A percentile compares a stretch with the other conserved stretches of the same genome.
Evolutionary conservation across 2,113 vertebrate genomes (phyloP).

Genomic region (Chlorocebus sabaeus): DNA sequence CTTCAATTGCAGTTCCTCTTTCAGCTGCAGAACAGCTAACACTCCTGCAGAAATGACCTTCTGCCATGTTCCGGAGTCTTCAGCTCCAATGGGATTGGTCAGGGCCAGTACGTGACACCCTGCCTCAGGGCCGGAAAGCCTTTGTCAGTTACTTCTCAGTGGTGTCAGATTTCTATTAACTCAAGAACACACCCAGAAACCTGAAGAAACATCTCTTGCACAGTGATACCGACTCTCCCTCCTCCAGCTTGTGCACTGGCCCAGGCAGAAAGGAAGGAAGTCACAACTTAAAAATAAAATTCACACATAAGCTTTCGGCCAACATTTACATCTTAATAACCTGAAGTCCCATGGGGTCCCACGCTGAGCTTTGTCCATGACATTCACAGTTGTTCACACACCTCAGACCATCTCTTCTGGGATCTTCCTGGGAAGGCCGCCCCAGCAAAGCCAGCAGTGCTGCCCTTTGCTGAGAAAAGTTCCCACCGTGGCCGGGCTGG

Average conservation of each 20-base stretch:
- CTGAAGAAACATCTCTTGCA: background rate
- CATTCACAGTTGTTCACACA: background rate
- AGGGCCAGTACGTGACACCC: background rate
- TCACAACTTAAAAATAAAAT: slow-evolving; percentile 36
- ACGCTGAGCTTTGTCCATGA: background rate
- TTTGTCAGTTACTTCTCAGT: background rate
- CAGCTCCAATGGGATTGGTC: background rate
- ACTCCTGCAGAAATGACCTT: background rate
- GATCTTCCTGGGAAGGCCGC: background rate
- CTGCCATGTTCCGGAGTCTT: background rate
- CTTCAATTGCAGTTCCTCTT: slow-evolving; percentile 29
- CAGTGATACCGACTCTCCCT: background rate
- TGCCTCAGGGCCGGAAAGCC: background rate
- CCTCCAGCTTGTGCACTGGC: background rate
- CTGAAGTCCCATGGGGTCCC: background rate
- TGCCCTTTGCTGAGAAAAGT: background rate
- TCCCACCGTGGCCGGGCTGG: accelerated
- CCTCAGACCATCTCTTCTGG: background rate
- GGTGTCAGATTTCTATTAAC: background rate
- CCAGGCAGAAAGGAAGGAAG: slow-evolving; percentile 7
- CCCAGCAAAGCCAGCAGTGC: background rate
- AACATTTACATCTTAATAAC: background rate
- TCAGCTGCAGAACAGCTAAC: background rate
- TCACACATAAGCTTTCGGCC: background rate
- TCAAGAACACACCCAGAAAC: background rate